These are phyloP conservation scores for Paragorgia papillata DNA, from an alignment of 92 coral and sea anemone genomes.

Conservation along the genomic window DNA sequence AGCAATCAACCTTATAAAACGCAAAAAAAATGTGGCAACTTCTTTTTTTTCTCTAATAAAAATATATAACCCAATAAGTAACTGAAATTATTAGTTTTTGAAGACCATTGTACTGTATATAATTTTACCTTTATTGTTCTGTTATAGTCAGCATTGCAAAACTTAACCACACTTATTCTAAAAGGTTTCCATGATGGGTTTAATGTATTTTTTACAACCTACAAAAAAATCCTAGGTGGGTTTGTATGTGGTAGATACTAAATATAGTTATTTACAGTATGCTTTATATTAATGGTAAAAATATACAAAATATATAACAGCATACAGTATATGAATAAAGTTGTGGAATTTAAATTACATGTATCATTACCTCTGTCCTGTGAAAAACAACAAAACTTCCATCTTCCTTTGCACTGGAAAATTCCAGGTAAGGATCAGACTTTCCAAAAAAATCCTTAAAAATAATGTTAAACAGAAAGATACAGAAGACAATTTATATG, in stretches of 20 bases:
- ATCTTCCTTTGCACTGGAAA: conserved; percentile 85
- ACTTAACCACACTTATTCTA: conserved; percentile 69
- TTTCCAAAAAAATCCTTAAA: conserved; percentile 97
- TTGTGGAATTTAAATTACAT: too few species aligned
- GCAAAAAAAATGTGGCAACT: too few species aligned
- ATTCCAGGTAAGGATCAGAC: conserved; percentile 94
- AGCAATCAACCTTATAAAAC: conserved; percentile 82
- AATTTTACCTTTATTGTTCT: conserved; percentile 85
- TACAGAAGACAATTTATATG: not conserved
- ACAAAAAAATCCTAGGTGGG: conserved; percentile 6
- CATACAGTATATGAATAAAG: too few species aligned
- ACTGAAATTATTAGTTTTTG: too few species aligned
- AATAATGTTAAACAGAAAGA: too few species aligned
- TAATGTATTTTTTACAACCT: conserved; percentile 88
- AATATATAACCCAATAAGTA: too few species aligned
- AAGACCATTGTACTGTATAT: too few species aligned
- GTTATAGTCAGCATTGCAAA: conserved; percentile 93
- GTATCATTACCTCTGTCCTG: conserved; percentile 97
- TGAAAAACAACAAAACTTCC: conserved; percentile 91
- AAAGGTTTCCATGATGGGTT: conserved; percentile 92
- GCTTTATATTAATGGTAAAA: too few species aligned
- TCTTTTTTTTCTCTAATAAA: too few species aligned
- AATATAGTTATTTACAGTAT: too few species aligned
- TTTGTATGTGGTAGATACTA: not conserved
- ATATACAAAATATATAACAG: too few species aligned